Evolutionary conservation across 2,888 invertebrate species (phyloP).

Genomic region (Cryptocheilus praepositus): DNA sequence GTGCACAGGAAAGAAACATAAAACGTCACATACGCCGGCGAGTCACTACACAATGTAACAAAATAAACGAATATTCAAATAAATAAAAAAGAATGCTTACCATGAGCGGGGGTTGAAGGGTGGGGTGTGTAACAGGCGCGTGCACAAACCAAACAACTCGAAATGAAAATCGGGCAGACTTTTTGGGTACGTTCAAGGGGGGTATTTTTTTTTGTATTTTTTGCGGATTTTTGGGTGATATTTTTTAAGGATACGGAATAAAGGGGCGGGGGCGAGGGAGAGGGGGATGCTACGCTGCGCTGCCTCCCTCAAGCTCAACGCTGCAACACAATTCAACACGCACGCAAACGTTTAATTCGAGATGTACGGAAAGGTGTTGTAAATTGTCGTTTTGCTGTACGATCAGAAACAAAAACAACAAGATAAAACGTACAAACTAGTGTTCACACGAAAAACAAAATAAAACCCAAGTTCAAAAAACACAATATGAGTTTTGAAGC

Average conservation of each 20-base stretch:
- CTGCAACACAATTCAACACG: conserved; percentile 75
- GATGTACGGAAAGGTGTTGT: conserved; percentile 44
- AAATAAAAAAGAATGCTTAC: conserved; percentile 75
- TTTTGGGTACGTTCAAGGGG: conserved; percentile 63
- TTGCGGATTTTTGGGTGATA: conserved; percentile 42
- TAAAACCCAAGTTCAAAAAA: conserved; percentile 40
- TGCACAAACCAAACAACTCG: conserved; percentile 76
- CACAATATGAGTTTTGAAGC: conserved; percentile 32
- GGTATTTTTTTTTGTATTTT: conserved; percentile 54
- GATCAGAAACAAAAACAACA: conserved; percentile 22
- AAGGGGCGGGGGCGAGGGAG: conserved; percentile 58
- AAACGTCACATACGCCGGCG: conserved; percentile 22
- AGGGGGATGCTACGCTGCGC: conserved; percentile 72
- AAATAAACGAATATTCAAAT: conserved; percentile 65
- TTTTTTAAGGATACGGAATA: conserved; percentile 43
- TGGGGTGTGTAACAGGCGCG: conserved; percentile 75
- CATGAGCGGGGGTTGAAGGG: conserved; percentile 74
- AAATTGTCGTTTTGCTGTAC: conserved; percentile 43
- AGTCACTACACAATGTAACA: conserved; percentile 43
- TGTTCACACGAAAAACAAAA: conserved; percentile 15
- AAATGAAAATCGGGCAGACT: conserved; percentile 74
- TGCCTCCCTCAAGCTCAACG: conserved; percentile 75
- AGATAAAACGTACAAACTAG: no score
- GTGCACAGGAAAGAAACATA: conserved; percentile 8
- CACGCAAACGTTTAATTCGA: conserved; percentile 72